A percentile compares a stretch with the other conserved stretches of the same genome.
Conservation (phyloP, 2,888 invertebrate genomes). For the Harpalus rufipes region DNA sequence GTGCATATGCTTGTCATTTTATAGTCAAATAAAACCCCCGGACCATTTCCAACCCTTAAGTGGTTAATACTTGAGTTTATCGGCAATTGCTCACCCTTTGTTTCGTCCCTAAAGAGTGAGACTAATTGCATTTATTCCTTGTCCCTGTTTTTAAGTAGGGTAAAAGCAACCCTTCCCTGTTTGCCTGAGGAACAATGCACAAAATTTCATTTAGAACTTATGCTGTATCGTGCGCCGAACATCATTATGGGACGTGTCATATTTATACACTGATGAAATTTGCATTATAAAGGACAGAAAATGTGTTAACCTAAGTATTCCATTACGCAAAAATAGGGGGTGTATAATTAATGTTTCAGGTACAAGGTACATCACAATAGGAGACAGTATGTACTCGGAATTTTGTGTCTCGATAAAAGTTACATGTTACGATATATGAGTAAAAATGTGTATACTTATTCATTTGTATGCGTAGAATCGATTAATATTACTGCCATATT, state of each 20-base stretch:
- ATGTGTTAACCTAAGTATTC: background rate
- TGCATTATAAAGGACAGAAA: background rate
- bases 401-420: too few relatives aligned
- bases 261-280: background rate
- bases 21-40: background rate
- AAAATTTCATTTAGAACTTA: background rate
- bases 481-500: too few relatives aligned
- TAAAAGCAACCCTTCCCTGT: background rate
- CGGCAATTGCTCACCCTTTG: conserved; percentile 35
- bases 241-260: background rate
- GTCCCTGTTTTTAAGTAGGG: conserved; percentile 35
- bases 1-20: background rate
- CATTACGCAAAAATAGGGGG: background rate
- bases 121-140: conserved; percentile 43
- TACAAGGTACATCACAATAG: background rate
- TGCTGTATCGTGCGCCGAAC: background rate
- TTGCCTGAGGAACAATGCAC: background rate
- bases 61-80: conserved; percentile 17
- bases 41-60: background rate
- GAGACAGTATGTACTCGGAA: too few relatives aligned
- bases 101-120: conserved; percentile 17
- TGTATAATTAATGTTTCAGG: background rate
- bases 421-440: too few relatives aligned
- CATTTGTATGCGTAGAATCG: too few relatives aligned
- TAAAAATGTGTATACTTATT: too few relatives aligned